Evolutionary conservation across 2,113 vertebrate species (phyloP).

Genomic region (Myanophis thanlyinensis): DNA sequence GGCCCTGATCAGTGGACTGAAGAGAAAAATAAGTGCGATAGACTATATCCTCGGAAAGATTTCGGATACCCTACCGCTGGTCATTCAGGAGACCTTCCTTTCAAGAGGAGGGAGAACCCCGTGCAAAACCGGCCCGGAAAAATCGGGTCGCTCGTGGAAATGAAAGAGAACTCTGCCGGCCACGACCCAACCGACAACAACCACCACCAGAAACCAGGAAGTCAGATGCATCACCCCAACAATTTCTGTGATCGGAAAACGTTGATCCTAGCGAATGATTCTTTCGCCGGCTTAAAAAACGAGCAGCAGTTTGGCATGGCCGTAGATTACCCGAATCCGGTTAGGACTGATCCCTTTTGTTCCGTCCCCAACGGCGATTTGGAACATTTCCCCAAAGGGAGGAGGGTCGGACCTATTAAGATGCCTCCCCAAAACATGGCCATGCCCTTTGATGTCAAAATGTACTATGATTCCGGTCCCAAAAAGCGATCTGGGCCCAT

Average conservation of each 20-base stretch:
- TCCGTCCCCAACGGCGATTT: constrained; percentile 84
- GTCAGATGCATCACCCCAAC: constrained; percentile 76
- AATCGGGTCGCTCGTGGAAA: constrained; percentile 63
- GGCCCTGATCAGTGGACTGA: constrained; percentile 75
- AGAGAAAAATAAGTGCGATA: constrained; percentile 74
- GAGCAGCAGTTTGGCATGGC: constrained; percentile 73
- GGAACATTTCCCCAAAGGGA: constrained; percentile 76
- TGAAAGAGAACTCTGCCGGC: constrained; percentile 72
- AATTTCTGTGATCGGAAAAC: constrained; percentile 77
- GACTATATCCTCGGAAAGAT: constrained; percentile 77
- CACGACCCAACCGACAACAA: constrained; percentile 73
- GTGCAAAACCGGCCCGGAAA: constrained; percentile 73
- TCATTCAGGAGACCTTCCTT: constrained; percentile 69
- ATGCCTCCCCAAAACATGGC: constrained; percentile 58
- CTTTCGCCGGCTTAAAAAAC: constrained; percentile 70
- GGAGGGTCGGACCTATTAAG: constrained; percentile 90
- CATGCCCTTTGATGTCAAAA: constrained; percentile 75
- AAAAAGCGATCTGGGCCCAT: constrained; percentile 87
- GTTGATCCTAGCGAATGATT: constrained; percentile 71
- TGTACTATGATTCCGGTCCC: constrained; percentile 76
- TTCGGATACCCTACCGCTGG: constrained; percentile 59
- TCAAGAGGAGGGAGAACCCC: constrained; percentile 80
- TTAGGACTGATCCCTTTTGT: constrained; percentile 69
- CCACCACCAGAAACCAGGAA: constrained; percentile 80
- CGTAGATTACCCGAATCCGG: constrained; percentile 71